Base-by-base conservation (phyloP, 2,888 invertebrate species). In the Aricia artaxerxes region DNA sequence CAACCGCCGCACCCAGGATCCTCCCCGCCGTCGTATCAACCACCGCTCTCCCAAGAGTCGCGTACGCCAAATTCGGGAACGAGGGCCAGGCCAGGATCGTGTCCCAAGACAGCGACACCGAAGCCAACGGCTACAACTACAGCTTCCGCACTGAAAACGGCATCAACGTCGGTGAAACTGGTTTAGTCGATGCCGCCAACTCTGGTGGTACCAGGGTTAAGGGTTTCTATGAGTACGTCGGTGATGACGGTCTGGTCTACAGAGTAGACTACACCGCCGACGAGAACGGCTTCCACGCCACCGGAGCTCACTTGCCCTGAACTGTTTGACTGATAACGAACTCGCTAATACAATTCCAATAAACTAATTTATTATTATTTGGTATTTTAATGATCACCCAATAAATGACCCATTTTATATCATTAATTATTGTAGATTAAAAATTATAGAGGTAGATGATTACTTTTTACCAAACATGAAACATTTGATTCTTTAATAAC, bases 161-260 rank as follows among this genome's bases (percentile, higher is more conserved):
- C 24, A 96, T 96, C 80, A 91, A 94, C 60, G 96, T 95, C 9
- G 96, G 95, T 84, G 96, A 96, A 85, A 88, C 90, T 9, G 97
- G 97, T 35, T 93, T 92, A 84, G 92, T 96, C 35, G 95, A 95
- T 83, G 91, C 84, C 2, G 92, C 95, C 0, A 85, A 82, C 0
- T 94, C 93, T 1, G 95, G 95, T 81, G 96, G 95, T 1, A 95
- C 96, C 77, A 94, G 95, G 79, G 95, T 96, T 1, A 94, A 92
- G 79, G 97, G 97, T 3, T 96, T 96, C 86, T 97, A 95, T 86
- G 95, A 96, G 83, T 97, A 96, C 86, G 95, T 96, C 0, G 96
- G 96, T 1, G 96, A 96, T 78, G 95, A 96, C 85, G 96, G 96
- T 79, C 86, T 92, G 2, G 93, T 93, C 69, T 95, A 96, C 86